A percentile compares a stretch with the other conserved stretches of the same genome.
Conservation (phyloP, 2,888 invertebrate species). For the Nemotelus nigrinus region DNA sequence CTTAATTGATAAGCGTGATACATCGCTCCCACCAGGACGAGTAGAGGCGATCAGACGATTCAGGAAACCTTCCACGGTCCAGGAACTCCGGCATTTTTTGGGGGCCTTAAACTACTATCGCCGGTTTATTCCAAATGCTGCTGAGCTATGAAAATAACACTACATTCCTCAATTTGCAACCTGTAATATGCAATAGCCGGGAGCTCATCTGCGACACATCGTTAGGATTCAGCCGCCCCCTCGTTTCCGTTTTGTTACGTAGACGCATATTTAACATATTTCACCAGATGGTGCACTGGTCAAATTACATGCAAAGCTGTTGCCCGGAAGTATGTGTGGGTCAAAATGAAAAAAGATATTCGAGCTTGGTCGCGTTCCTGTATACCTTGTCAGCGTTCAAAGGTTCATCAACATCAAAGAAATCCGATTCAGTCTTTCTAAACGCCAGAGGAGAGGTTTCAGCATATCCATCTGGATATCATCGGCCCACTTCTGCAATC, state of each 20-base stretch:
- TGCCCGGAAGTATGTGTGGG: too few relatives aligned
- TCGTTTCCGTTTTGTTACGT: neutral
- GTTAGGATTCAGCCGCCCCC: neutral
- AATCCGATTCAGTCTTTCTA: neutral
- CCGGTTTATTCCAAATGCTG: neutral
- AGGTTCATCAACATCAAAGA: neutral
- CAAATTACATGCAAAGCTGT: too few relatives aligned
- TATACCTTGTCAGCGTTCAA: neutral
- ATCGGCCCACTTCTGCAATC: neutral
- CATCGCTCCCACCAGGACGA: neutral
- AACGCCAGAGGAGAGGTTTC: neutral
- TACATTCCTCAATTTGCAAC: too few relatives aligned
- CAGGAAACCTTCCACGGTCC: neutral
- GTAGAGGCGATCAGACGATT: neutral
- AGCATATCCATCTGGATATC: neutral
- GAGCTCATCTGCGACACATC: neutral
- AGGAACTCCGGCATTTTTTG: constrained; percentile 2
- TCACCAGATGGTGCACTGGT: neutral
- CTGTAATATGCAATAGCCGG: accelerated
- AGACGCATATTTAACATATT: neutral
- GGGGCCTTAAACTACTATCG: constrained; percentile 1
- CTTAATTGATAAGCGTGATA: neutral
- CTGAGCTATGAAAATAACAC: too few relatives aligned
- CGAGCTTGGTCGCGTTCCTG: neutral
- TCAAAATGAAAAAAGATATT: neutral